phyloP scores from a whole-genome alignment of 2,888 invertebrate species.

The Saturnia japonica region DNA sequence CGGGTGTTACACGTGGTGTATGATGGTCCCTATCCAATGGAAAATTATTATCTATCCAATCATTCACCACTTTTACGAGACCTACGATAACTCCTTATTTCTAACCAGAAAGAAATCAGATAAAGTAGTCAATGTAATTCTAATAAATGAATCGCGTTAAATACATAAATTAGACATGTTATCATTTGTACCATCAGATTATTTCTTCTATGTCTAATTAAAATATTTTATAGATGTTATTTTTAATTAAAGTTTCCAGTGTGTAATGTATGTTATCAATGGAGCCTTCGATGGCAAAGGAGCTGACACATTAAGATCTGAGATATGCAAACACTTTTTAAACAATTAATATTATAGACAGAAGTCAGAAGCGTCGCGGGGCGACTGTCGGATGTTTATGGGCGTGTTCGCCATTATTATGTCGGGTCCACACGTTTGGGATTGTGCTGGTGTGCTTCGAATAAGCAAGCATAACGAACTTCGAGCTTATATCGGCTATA shows the following conservation, averaged over 20 bases:
- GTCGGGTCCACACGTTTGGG: too few relatives aligned
- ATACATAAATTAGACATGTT: not conserved
- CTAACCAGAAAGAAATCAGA: not conserved
- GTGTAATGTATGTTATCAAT: not conserved
- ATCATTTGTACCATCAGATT: not conserved
- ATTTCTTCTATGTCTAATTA: constrained; percentile 1
- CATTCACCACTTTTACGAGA: not conserved
- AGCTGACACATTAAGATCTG: constrained; percentile 5
- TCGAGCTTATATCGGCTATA: too few relatives aligned
- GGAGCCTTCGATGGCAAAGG: not conserved
- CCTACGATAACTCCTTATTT: too few relatives aligned
- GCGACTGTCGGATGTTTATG: constrained; percentile 3
- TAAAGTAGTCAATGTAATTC: not conserved
- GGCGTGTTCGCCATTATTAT: constrained; percentile 19
- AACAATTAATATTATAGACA: not conserved
- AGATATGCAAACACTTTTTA: constrained; percentile 20
- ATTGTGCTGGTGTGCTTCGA: too few relatives aligned
- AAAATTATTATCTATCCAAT: too few relatives aligned
- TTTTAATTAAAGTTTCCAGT: not conserved
- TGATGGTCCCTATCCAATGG: too few relatives aligned
- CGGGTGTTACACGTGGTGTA: too few relatives aligned
- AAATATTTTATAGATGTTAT: constrained; percentile 5
- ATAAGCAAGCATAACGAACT: too few relatives aligned
- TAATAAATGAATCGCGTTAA: not conserved
- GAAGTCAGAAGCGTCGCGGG: constrained; percentile 9